phyloP scores from a whole-genome alignment of 2,888 invertebrate species.

The Netelia inedita region DNA sequence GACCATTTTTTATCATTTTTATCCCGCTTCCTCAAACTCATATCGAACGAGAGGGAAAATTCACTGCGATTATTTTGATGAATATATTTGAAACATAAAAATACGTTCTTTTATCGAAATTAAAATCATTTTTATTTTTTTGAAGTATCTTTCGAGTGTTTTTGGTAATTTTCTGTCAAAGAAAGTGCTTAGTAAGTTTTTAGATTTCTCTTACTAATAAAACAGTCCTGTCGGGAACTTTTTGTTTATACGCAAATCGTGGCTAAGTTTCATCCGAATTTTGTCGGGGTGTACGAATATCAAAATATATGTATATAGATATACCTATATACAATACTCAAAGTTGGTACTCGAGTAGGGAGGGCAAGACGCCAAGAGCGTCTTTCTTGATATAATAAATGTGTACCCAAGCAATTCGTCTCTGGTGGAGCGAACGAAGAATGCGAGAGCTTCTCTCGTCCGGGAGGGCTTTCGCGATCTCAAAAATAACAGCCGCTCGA shows the following conservation, averaged over 20 bases:
- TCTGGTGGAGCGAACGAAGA: conserved; percentile 39
- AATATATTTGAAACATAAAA: too few relatives aligned
- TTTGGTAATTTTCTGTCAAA: too few relatives aligned
- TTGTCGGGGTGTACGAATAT: neutral
- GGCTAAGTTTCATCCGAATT: neutral
- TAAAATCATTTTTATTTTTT: too few relatives aligned
- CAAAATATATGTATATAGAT: neutral
- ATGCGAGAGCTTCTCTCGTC: conserved; percentile 2
- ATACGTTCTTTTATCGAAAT: too few relatives aligned
- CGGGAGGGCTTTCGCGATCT: conserved; percentile 6
- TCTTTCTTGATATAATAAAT: conserved; percentile 50
- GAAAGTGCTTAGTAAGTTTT: too few relatives aligned
- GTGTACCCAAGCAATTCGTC: conserved; percentile 46
- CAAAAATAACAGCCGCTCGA: conserved; percentile 35
- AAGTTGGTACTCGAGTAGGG: conserved; percentile 9
- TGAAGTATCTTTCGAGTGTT: too few relatives aligned
- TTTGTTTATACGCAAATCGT: neutral
- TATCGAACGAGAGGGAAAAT: too few relatives aligned
- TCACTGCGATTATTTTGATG: too few relatives aligned
- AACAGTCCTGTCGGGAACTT: too few relatives aligned
- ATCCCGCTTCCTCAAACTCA: too few relatives aligned
- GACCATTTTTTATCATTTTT: too few relatives aligned
- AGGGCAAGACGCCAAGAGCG: conserved; percentile 22
- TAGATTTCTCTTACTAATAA: too few relatives aligned
- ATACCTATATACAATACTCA: neutral